A percentile compares a stretch with the other conserved stretches of the same genome.
These are phyloP conservation scores for Armadillidium nasatum DNA, from an alignment of 1,140 invertebrate genomes.

Conservation along the genomic window DNA sequence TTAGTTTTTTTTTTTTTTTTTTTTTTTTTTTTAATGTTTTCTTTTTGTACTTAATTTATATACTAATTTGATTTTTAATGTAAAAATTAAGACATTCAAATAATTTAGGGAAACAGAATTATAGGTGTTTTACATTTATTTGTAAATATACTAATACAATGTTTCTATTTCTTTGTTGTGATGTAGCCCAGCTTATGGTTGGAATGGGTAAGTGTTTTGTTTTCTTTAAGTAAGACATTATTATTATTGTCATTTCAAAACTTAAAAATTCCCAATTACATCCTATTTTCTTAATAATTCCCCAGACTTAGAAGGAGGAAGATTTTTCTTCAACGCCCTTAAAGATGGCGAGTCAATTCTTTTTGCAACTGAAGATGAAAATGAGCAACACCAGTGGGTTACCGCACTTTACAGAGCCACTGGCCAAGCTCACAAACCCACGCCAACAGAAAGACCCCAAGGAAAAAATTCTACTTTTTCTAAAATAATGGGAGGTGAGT, in stretches of 20 bases:
- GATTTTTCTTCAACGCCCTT: slow-evolving; percentile 96
- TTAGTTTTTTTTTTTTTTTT: too few relatives aligned
- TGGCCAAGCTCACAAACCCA: slow-evolving; percentile 97
- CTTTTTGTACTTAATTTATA: too few relatives aligned
- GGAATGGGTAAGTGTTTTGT: slow-evolving; percentile 62
- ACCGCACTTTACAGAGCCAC: slow-evolving; percentile 98
- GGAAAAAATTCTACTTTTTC: slow-evolving; percentile 76
- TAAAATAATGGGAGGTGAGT: slow-evolving; percentile 76
- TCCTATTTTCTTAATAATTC: background rate
- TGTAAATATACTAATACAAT: background rate
- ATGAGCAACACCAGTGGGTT: slow-evolving; percentile 97
- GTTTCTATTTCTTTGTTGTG: slow-evolving; percentile 47
- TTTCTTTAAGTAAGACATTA: too few relatives aligned
- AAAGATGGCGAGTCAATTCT: slow-evolving; percentile 95
- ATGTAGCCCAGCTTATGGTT: slow-evolving; percentile 79
- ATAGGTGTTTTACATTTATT: too few relatives aligned
- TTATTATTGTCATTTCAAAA: too few relatives aligned
- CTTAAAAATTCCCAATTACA: too few relatives aligned
- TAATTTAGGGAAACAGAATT: too few relatives aligned
- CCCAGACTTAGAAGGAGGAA: slow-evolving; percentile 73
- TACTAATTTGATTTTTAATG: too few relatives aligned
- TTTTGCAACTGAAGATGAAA: slow-evolving; percentile 96
- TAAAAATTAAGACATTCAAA: too few relatives aligned
- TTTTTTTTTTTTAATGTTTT: too few relatives aligned
- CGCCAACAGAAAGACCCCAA: slow-evolving; percentile 78